These are phyloP conservation scores for Terrapene triunguis DNA, from an alignment of 2,113 vertebrate species.

Conservation along the genomic window DNA sequence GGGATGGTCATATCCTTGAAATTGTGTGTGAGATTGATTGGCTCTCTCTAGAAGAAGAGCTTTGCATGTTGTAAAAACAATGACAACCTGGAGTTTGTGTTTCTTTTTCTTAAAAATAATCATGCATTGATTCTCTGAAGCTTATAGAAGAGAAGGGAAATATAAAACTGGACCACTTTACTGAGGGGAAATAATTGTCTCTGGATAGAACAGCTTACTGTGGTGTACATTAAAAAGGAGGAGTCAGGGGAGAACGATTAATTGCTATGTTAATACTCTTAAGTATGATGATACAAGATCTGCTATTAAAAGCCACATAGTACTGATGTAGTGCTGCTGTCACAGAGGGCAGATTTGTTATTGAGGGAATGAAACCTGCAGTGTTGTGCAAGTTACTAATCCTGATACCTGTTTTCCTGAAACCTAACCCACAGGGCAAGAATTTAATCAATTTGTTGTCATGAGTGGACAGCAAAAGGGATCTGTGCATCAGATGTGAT, in stretches of 20 bases:
- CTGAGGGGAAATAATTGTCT: slow-evolving; percentile 29
- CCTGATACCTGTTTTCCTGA: accelerated
- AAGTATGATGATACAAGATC: not conserved
- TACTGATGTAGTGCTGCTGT: slow-evolving; percentile 9
- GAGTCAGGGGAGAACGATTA: slow-evolving; percentile 43
- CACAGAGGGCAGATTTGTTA: slow-evolving; percentile 20
- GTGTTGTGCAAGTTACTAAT: not conserved
- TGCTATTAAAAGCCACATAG: slow-evolving; percentile 1
- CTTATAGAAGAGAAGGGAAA: not conserved
- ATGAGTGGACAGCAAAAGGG: not conserved
- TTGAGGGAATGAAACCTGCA: not conserved
- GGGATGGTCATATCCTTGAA: not conserved
- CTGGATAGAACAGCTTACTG: not conserved
- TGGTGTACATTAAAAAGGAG: not conserved
- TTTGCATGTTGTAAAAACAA: slow-evolving; percentile 30
- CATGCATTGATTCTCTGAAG: slow-evolving; percentile 14
- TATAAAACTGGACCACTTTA: slow-evolving; percentile 37
- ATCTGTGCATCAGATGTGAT: slow-evolving; percentile 25
- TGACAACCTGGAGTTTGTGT: slow-evolving; percentile 40
- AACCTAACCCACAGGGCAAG: not conserved
- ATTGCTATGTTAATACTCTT: slow-evolving; percentile 46
- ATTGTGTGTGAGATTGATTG: slow-evolving; percentile 1
- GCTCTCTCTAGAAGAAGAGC: slow-evolving; percentile 12
- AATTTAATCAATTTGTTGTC: slow-evolving; percentile 1
- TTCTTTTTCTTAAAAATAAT: slow-evolving; percentile 10